A percentile compares a stretch with the other conserved stretches of the same genome.
phyloP scores from a whole-genome alignment of 2,113 vertebrate genomes.

The Scomber japonicus region DNA sequence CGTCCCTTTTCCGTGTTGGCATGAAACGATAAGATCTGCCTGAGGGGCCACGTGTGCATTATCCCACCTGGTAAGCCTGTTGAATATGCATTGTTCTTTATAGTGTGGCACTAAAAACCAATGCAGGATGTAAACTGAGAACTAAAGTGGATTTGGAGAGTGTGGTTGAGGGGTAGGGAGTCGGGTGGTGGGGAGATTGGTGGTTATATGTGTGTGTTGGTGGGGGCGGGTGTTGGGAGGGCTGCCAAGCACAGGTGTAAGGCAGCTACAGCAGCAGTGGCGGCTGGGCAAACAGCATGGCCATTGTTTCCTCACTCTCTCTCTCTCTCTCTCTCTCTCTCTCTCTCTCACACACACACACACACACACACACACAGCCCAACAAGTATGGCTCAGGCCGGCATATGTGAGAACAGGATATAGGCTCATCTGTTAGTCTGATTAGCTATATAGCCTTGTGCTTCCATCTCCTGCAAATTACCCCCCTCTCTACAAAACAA shows the following conservation, averaged over 20 bases:
- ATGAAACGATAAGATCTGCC: conserved; percentile 59
- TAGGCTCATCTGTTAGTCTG: conserved; percentile 68
- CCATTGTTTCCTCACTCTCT: conserved; percentile 74
- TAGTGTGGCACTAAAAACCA: conserved; percentile 65
- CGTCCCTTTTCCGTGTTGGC: conserved; percentile 24
- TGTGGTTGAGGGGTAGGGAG: conserved; percentile 24
- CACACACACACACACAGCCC: conserved; percentile 24
- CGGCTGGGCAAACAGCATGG: conserved; percentile 75
- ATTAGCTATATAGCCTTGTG: conserved; percentile 47
- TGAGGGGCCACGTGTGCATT: conserved; percentile 43
- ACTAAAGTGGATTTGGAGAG: conserved; percentile 63
- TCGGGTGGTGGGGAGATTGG: conserved; percentile 20
- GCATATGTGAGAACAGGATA: conserved; percentile 69
- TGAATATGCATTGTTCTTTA: conserved; percentile 77
- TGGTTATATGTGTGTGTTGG: conserved; percentile 38
- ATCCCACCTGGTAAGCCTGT: conserved; percentile 52
- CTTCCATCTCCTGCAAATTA: conserved; percentile 42
- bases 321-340: not conserved
- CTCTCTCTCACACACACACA: conserved; percentile 7
- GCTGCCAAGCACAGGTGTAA: conserved; percentile 85
- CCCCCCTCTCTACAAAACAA: conserved; percentile 2
- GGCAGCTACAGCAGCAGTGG: conserved; percentile 70
- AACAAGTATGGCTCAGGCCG: conserved; percentile 71
- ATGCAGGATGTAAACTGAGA: conserved; percentile 77
- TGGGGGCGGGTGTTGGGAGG: conserved; percentile 35